A percentile compares a stretch with the other conserved stretches of the same genome.
Evolutionary conservation across 2,113 vertebrate genomes (phyloP).

Genomic region (Sturnus vulgaris): DNA sequence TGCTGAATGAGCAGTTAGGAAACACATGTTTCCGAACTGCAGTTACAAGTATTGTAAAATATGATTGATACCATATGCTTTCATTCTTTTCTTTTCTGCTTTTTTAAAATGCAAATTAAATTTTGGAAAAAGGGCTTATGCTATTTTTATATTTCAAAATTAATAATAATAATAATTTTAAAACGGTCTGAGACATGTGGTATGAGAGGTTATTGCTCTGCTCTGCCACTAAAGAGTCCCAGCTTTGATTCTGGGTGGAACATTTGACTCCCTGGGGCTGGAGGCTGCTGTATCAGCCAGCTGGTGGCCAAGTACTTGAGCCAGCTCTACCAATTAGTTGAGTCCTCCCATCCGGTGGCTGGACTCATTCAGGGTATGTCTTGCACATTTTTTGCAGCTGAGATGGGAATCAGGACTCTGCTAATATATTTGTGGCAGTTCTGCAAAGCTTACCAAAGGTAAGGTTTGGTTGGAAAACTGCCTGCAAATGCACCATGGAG

Average conservation of each 20-base stretch:
- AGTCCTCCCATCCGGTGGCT: constrained; percentile 51
- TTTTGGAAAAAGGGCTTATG: not conserved
- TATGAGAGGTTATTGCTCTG: constrained; percentile 41
- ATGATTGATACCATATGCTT: constrained; percentile 70
- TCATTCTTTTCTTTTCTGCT: constrained; percentile 43
- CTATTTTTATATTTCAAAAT: constrained; percentile 48
- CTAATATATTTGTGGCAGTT: not conserved
- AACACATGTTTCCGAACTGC: constrained; percentile 64
- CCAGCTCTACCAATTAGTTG: constrained; percentile 40
- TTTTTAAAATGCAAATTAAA: constrained; percentile 46
- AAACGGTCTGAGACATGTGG: constrained; percentile 60
- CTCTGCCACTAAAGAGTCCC: constrained; percentile 6
- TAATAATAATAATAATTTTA: constrained; percentile 22
- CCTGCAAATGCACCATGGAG: not conserved
- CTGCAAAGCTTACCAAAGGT: not conserved
- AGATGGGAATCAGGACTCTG: not conserved
- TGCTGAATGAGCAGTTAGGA: constrained; percentile 61
- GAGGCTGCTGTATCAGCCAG: constrained; percentile 52
- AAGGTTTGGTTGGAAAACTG: not conserved
- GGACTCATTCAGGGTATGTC: not conserved
- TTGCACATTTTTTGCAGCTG: constrained; percentile 44
- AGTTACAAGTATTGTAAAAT: constrained; percentile 69
- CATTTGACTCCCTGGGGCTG: constrained; percentile 24
- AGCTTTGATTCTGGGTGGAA: constrained; percentile 9
- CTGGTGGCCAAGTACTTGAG: constrained; percentile 40